Conservation (phyloP, 2,888 invertebrate genomes). For the Falcaria lacertinaria region DNA sequence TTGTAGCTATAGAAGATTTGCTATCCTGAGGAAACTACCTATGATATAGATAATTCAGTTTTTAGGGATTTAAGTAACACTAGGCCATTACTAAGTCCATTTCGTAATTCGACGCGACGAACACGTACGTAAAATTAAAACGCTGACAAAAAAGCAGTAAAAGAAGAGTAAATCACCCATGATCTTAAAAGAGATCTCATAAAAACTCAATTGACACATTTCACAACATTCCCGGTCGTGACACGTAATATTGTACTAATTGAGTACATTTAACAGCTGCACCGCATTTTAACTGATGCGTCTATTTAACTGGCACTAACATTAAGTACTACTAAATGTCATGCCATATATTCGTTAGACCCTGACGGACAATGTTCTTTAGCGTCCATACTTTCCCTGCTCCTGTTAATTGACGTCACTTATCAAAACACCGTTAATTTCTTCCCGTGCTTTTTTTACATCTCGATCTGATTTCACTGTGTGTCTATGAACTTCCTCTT, state of each 20-base stretch:
- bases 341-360: conserved; percentile 63
- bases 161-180: not conserved
- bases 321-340: conserved; percentile 70
- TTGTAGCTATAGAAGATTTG: too few relatives aligned
- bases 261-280: conserved; percentile 63
- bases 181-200: not conserved
- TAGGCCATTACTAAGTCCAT: not conserved
- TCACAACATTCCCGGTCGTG: conserved; percentile 24
- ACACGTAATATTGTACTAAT: conserved; percentile 51
- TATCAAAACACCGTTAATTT: conserved; percentile 56
- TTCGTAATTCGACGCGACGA: not conserved
- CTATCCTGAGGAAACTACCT: too few relatives aligned
- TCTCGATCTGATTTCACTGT: conserved; percentile 27
- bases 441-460: conserved; percentile 26
- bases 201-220: conserved; percentile 7
- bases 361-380: conserved; percentile 45
- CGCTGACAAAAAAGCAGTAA: not conserved
- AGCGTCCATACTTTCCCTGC: conserved; percentile 40
- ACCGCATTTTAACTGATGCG: conserved; percentile 59
- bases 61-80: not conserved
- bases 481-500: conserved; percentile 13
- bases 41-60: too few relatives aligned
- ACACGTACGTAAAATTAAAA: not conserved
- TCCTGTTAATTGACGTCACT: conserved; percentile 61
- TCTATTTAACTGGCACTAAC: conserved; percentile 61